Evolutionary conservation across 2,888 invertebrate species (phyloP), one percentile per base, ranked within the genome.

Genomic region (Matsumyia berberina): DNA sequence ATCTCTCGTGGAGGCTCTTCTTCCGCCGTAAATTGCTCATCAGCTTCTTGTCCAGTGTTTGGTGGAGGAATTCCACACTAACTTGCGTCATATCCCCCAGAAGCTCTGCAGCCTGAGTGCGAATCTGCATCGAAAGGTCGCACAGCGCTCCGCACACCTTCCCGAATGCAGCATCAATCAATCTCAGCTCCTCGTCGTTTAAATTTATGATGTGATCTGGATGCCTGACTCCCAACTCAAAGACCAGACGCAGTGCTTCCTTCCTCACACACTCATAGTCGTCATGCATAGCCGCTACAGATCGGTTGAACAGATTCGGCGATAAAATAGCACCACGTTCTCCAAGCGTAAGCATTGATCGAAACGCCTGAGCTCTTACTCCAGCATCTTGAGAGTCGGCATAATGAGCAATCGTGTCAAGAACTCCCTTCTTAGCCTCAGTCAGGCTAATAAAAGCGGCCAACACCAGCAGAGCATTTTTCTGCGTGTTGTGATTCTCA

Each of bases 41-140:
- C 24, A 98, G 94, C 90, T 99, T 99, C 92, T 99, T 99, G 90
- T 99, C 99, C 37, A 99, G 92, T 0, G 99, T 99, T 92, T 99
- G 99, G 89, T 97, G 95, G 67, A 99, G 93, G 92, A 98, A 98
- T 80, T 96, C 94, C 55, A 96, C 94, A 70, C 98, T 96, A 4
- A 99, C 99, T 64, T 94, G 94, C 57, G 95, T 95, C 93, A 99
- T 96, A 11, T 95, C 94, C 0, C 99, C 99, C 72, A 98, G 93
- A 69, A 98, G 93, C 39, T 95, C 94, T 87, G 97, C 97, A 0
- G 98, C 97, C 60, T 96, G 94, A 2, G 96, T 96, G 49, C 98
- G 94, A 80, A 98, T 98, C 88, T 96, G 94, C 92, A 97, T 95
- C 24, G 97, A 97, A 29, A 98, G 93, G 92, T 99, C 99, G 88